Base-by-base conservation (phyloP, 2,888 invertebrate genomes). In the Sepioteuthis lessoniana region DNA sequence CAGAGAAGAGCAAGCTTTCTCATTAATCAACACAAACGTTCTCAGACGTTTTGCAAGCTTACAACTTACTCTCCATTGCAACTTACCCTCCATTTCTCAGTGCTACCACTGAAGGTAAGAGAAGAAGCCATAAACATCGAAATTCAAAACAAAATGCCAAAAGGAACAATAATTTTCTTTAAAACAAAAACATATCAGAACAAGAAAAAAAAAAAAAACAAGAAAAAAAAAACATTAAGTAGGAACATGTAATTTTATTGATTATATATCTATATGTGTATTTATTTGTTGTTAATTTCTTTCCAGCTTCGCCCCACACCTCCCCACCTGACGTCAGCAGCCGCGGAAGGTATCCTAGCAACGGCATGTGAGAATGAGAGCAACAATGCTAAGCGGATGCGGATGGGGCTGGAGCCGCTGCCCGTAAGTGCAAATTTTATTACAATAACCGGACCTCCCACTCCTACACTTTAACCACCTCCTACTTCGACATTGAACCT, bases 321-420 rank as follows among this genome's bases (percentile, higher is more conserved):
- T 95, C 99, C 99, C 95, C 99, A 99, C 97, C 98, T 99, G 97
- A 99, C 99, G 94, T 99, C 99, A 95, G 99, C 99, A 95, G 99
- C 99, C 97, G 99, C 99, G 94, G 99, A 99, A 97, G 98, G 99
- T 97, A 99, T 99, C 97, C 98, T 99, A 97, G 99, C 99, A 95
- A 98, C 98, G 97, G 99, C 99, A 95, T 99, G 99, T 97, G 99
- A 99, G 97, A 99, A 99, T 97, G 99, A 99, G 98, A 99, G 99
- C 97, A 98, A 99, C 97, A 99, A 99, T 97, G 99, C 99, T 95
- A 99, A 99, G 97, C 98, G 99, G 97, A 99, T 99, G 99, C 98
- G 99, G 95, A 98, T 99, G 97, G 99, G 99, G 93, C 98, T 99
- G 96, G 99, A 99, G 97, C 99, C 99, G 92, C 95, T 97, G 91